Conservation (phyloP, 2,113 vertebrate species). For the Rhinolophus ferrumequinum region DNA sequence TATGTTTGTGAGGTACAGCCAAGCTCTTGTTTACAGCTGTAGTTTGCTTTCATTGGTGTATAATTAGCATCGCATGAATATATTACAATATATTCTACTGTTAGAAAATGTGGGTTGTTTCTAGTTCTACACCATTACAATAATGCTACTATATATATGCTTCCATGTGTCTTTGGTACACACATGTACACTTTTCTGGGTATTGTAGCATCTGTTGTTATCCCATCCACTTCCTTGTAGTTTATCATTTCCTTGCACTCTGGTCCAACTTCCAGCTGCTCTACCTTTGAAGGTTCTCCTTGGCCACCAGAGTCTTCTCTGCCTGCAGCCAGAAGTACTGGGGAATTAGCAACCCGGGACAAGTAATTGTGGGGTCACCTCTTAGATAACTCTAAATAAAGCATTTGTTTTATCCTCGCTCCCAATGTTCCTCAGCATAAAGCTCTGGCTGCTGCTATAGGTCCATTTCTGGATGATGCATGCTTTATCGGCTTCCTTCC, state of each 20-base stretch:
- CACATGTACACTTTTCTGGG: not conserved
- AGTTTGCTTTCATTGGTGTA: constrained; percentile 7
- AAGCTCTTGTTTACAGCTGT: not conserved
- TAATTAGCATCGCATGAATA: not conserved
- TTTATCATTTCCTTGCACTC: not conserved
- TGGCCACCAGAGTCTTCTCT: not conserved
- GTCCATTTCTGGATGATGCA: not conserved
- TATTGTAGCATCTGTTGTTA: not conserved
- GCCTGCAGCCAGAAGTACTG: not conserved
- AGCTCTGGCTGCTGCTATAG: not conserved
- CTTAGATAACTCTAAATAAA: not conserved
- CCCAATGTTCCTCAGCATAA: not conserved
- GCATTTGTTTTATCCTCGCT: not conserved
- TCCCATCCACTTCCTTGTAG: not conserved
- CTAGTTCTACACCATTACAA: not conserved
- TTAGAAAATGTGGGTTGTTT: not conserved
- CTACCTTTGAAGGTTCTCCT: not conserved
- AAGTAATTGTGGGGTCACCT: not conserved
- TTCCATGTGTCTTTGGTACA: not conserved
- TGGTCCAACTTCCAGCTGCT: not conserved
- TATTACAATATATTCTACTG: not conserved
- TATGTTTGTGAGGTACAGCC: not conserved
- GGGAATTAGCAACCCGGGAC: not conserved
- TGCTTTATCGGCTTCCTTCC: not conserved
- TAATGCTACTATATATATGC: not conserved